Base-by-base conservation (phyloP, 2,113 vertebrate genomes). In the Anoplopoma fimbria region DNA sequence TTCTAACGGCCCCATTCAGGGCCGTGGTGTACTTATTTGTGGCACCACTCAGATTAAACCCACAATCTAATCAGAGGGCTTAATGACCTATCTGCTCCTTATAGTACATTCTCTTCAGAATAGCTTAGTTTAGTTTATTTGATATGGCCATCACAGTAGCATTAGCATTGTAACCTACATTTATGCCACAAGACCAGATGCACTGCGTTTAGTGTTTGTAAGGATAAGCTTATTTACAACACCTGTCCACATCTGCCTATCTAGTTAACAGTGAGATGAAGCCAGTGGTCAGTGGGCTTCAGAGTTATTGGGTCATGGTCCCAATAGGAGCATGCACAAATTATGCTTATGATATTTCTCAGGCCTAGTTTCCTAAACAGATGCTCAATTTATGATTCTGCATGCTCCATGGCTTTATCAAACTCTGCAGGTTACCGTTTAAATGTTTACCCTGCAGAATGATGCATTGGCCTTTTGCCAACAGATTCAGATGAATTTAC, bases 341-440 rank as follows among this genome's bases (percentile, higher is more conserved):
- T 86, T 69, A 80, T 60, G 55, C 67, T 87, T 77, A 79, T 92
- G 65, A 90, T 90, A 84, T 82, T 82, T 81, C 71, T 69, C 76
- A 90, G 84, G 76, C 79, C 76, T 72, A 57, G 83, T 92, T 83
- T 88, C 62, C 77, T 74, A 64, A 88, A 82, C 33, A 6, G 79
- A 89, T 91, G 70, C 77, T 91, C 88, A 63, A 93, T 90, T 86
- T 86, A 88, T 78, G 76, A 62, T 67, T 68, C 29, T 63, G 47
- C 47, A 49, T 17, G 42, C 42, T 45, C 42, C 19, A 13, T 47
- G 49, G 27, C 15, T 60, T 71, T 33, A 79, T 71, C 25, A 47
- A 23, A 63, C 27, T 36, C 38, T 81, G 55, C 51, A 73, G 58
- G 60, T 38, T 49, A 31, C 33, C 7, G 55, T 79, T 68, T 21